Evolutionary conservation across 92 coral and sea anemone species (phyloP), one percentile per base, ranked within the genome.

Genomic region (Metridium senile): DNA sequence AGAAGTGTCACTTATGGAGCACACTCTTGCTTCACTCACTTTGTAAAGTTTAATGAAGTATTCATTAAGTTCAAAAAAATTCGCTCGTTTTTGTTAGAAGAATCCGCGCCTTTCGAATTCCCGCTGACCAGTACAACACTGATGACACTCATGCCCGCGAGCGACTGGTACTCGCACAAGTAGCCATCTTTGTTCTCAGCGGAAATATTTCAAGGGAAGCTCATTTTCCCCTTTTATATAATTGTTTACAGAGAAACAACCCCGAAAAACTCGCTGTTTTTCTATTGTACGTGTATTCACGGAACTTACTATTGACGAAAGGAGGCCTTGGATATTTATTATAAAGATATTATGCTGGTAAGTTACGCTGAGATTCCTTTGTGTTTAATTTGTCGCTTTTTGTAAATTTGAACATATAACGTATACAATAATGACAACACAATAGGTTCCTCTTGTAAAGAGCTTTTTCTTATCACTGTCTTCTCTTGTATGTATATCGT

Each of bases 111-210:
- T 39, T 39, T 39, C 49, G 49, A 4, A 4, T 39, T 13, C 6
- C 65, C 65, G 65, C 65, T 59, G 65, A 59, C 65, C 28, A 53
- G 59, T 7, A 54, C 25, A 54, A 54, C 23, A 54, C n/a, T 20
- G 49, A 59, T 22, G 26, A 19, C 65, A 26, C 22, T 26, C 27
- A 59, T 59, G 65, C 27, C 65, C 65, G 65, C 31, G 65, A 25
- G 58, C 20, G 74, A 28, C 75, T 70, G 75, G 75, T 46, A 26
- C 75, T 43, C 31, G 46, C 28, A 30, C n/a, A 54, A 70, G 62
- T 58, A 29, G 75, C 75, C 75, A 70, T 70, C 75, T 70, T 70
- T 52, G 62, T 43, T 70, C 31, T 68, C 21, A 28, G 62, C 59
- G 75, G 75, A 70, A 70, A 56, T 51, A n/a, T 54, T 59, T n/a